A percentile compares a stretch with the other conserved stretches of the same genome.
phyloP scores from a whole-genome alignment of 1,140 invertebrate genomes.

The Mycetomoellerius zeteki region DNA sequence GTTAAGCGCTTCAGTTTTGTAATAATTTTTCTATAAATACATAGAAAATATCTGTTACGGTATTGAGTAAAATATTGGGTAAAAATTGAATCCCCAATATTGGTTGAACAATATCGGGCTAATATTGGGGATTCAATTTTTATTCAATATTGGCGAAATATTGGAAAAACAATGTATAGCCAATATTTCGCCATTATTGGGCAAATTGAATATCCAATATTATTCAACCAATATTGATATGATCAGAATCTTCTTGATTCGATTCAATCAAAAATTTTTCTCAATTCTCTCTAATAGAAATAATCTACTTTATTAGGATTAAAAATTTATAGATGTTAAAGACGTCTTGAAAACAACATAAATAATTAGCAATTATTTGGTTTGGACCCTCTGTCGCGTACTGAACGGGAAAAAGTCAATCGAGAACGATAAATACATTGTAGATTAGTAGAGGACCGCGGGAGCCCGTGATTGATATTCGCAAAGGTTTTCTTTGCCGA shows the following conservation, averaged over 20 bases:
- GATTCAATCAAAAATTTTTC: background rate
- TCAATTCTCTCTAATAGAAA: background rate
- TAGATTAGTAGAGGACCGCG: constrained; percentile 59
- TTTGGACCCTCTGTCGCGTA: constrained; percentile 46
- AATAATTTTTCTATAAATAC: background rate
- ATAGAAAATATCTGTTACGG: no score
- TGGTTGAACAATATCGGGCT: no score
- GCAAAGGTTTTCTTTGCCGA: constrained; percentile 75
- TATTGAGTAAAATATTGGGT: no score
- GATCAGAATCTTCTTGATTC: no score
- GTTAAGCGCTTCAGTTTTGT: background rate
- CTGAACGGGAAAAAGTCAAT: constrained; percentile 62
- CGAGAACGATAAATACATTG: constrained; percentile 82
- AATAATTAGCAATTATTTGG: constrained; percentile 58
- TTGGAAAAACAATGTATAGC: no score
- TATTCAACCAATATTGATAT: no score
- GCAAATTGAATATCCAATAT: no score
- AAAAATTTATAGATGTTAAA: background rate
- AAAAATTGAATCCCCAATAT: no score
- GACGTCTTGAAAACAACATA: constrained; percentile 6
- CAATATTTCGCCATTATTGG: no score
- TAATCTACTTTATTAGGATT: background rate
- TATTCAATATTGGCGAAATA: no score
- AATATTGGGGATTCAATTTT: no score
- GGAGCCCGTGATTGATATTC: constrained; percentile 72